Evolutionary conservation across 2,888 invertebrate genomes (phyloP), one percentile per base, ranked within the genome.

Genomic region (Epistrophella euchroma): DNA sequence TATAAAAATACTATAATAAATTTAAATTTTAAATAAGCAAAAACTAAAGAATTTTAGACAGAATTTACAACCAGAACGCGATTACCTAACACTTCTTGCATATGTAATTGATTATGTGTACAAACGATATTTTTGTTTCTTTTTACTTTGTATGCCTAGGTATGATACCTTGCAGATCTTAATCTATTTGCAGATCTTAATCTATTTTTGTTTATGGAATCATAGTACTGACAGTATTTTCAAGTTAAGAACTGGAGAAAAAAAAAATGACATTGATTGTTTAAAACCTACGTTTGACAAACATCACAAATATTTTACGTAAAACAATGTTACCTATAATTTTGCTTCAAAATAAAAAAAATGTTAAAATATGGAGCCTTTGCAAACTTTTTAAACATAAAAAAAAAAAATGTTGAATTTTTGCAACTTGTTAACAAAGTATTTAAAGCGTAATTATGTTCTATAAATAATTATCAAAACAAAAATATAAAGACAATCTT

Each of bases 11-110:
- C 13, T 17, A 25, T 32, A 9, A 32, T 2, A 15, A 55, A 75
- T 75, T 75, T 81, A 60, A 81, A 74, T 74, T 62, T 55, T 25
- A 75, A 64, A 75, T 82, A 17, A 58, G 66, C 13, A n/a, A 58
- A 37, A 37, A 22, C 15, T 7, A 2, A 22, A 60, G 7, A 50
- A 43, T 11, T 43, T 64, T 55, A n/a, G 0, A 22, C 50, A 71
- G 47, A 45, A 47, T 45, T 72, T 56, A 60, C 47, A 68, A 68
- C 60, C 52, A 74, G 17, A 43, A 37, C 3, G 15, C 11, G 35
- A 25, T 40, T 50, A 9, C 32, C 32, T 9, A 71, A 47, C 76
- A 72, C 43, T 68, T 37, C 52, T 72, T 80, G 80, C 72, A 85
- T 79, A 68, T 22, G 10, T 76, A 76, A 80, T 85, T 80, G 52